Base-by-base conservation (phyloP, 2,888 invertebrate genomes). In the Neuroscelio doddi region DNA sequence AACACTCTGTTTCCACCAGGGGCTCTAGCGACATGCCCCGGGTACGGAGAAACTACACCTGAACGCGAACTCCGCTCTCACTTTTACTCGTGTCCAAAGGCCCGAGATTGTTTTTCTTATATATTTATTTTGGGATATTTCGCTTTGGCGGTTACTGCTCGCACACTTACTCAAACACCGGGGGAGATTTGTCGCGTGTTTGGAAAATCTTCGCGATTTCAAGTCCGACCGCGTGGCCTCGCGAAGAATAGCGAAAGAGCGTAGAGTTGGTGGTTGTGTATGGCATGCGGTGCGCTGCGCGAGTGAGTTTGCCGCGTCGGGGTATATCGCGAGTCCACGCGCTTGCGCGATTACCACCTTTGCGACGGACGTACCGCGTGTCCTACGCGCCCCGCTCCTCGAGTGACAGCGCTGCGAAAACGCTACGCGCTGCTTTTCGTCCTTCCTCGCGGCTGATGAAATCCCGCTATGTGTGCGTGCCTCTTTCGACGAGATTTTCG, bases 211-310 rank as follows among this genome's bases (percentile, higher is more conserved):
- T 53, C 62, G 62, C 58, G 55, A 30, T 36, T 49, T 55, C 41
- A 34, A 15, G 17, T 57, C 61, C 64, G 72, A 78, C 77, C 81
- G 70, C 76, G 78, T 73, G 74, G 67, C 74, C 80, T 67, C 76
- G 78, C 72, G 73, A 56, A 59, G 64, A 71, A 68, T 76, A 70
- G 75, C 71, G 68, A 73, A 74, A 69, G 75, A 79, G 73, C 74
- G 72, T 75, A 64, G 71, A 69, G 72, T 75, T 75, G 75, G 74
- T 79, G 77, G 79, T 80, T 81, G 82, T 80, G 81, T 81, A 79
- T 82, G 77, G 79, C 82, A 78, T 82, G 83, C 84, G 76, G 81
- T 81, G 79, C 82, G 80, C 80, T 80, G 80, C 82, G 81, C 83
- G 83, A 84, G 82, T 84, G 81, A 81, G 80, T 80, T 80, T 78